These are phyloP conservation scores for Eupithecia subfuscata DNA, from an alignment of 2,888 invertebrate species.

Conservation along the genomic window DNA sequence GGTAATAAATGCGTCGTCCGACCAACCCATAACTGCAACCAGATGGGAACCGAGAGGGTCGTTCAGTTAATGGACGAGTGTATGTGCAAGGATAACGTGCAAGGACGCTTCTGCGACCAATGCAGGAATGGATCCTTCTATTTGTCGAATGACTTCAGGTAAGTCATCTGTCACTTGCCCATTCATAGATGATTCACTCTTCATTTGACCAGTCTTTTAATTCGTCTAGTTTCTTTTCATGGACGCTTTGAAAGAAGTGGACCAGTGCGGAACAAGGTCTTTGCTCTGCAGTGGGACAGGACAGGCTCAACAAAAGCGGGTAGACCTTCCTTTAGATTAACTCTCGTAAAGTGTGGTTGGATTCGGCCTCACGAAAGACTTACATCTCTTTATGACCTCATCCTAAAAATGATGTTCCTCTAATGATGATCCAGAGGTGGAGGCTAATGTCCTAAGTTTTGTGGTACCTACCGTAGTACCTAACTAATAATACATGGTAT, in stretches of 20 bases:
- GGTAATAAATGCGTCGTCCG: slow-evolving; percentile 88
- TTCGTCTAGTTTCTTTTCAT: neutral
- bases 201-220: neutral
- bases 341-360: neutral
- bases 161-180: slow-evolving; percentile 11
- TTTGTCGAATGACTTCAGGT: slow-evolving; percentile 86
- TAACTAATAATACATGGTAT: neutral
- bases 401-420: neutral
- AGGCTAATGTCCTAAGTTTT: neutral
- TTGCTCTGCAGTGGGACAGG: neutral
- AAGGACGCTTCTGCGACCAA: slow-evolving; percentile 92
- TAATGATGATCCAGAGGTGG: neutral
- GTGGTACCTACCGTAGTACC: neutral
- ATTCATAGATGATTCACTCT: neutral
- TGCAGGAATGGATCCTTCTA: slow-evolving; percentile 94
- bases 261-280: neutral
- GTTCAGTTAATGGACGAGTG: slow-evolving; percentile 69
- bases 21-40: slow-evolving; percentile 86
- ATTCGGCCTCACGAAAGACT: neutral
- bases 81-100: slow-evolving; percentile 84
- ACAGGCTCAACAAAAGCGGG: neutral
- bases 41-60: slow-evolving; percentile 86
- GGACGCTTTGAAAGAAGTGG: neutral
- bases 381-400: neutral
- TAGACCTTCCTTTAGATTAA: neutral